Evolutionary conservation across 2,113 vertebrate species (phyloP).

Genomic region (Natator depressus): DNA sequence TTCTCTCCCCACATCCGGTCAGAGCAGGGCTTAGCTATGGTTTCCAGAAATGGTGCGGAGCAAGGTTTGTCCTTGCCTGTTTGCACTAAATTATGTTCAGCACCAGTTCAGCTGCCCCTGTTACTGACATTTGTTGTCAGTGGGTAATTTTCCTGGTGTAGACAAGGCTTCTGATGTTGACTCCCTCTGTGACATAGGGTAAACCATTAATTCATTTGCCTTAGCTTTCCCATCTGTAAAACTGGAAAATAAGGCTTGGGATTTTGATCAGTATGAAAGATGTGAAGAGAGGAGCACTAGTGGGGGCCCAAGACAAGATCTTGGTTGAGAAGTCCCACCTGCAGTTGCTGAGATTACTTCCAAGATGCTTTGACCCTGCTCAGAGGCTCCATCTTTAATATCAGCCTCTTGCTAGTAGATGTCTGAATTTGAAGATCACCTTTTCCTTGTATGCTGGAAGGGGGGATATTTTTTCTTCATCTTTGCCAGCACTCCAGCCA

Average conservation of each 20-base stretch:
- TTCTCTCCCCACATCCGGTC: background rate
- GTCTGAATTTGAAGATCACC: background rate
- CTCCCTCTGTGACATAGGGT: background rate
- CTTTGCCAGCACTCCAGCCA: background rate
- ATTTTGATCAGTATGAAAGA: background rate
- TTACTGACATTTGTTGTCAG: background rate
- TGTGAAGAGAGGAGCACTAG: background rate
- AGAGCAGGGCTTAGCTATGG: background rate
- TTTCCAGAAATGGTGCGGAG: background rate
- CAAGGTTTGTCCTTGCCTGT: background rate
- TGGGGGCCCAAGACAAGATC: background rate
- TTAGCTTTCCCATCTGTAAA: background rate
- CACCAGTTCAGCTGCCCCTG: background rate
- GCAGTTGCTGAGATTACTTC: background rate
- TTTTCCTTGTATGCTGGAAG: background rate
- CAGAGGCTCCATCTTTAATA: background rate
- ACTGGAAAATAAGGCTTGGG: background rate
- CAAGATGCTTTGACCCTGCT: rapidly evolving
- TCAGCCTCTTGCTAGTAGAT: background rate
- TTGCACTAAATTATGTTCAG: background rate
- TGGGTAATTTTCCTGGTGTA: background rate
- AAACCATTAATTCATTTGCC: background rate
- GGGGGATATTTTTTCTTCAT: background rate
- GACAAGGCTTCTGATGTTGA: background rate
- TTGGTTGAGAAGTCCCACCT: background rate